Conservation (phyloP, 2,888 invertebrate species). For the Polydrusus tereticollis region DNA sequence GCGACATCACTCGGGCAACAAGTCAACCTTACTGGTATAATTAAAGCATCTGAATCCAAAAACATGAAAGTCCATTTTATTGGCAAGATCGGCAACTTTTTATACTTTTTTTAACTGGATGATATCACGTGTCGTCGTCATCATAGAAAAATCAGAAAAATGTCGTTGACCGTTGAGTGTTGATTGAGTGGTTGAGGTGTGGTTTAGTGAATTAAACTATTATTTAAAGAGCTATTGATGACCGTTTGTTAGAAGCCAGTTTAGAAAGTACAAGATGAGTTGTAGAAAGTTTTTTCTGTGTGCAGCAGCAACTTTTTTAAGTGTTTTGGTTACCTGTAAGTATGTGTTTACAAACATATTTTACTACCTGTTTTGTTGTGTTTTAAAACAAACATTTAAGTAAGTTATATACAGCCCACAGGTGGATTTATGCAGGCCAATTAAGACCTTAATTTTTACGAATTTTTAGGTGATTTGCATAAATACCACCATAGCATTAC, state of each 20-base stretch:
- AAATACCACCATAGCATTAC: too few relatives aligned
- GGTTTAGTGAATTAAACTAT: neutral
- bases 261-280: neutral
- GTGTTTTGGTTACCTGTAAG: neutral
- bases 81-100: neutral
- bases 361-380: neutral
- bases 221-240: neutral
- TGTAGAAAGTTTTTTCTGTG: neutral
- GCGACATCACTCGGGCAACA: neutral
- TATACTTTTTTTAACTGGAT: neutral
- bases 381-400: neutral
- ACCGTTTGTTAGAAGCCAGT: neutral
- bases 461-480: too few relatives aligned
- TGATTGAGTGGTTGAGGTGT: too few relatives aligned
- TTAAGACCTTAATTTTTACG: too few relatives aligned
- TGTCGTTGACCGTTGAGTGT: too few relatives aligned
- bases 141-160: too few relatives aligned
- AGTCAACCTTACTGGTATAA: neutral
- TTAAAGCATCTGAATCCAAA: too few relatives aligned
- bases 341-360: slow-evolving; percentile 1
- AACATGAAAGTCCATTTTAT: too few relatives aligned
- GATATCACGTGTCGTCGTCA: neutral
- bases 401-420: too few relatives aligned
- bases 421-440: too few relatives aligned
- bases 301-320: neutral